Evolutionary conservation across 2,888 invertebrate species (phyloP), one percentile per base, ranked within the genome.

Genomic region (Chaitophorus viminalis): DNA sequence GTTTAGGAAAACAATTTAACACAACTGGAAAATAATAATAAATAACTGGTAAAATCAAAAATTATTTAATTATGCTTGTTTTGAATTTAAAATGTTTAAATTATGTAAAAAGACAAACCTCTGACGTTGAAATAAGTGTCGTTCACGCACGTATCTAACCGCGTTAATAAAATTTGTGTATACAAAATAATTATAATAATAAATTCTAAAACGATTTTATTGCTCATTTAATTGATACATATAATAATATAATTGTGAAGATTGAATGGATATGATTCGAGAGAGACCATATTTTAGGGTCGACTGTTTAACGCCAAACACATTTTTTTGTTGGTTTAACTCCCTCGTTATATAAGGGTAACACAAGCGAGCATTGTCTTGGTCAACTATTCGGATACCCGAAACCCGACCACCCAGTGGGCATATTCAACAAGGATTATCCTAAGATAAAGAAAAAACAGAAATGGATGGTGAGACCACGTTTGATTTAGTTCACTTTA

Each of bases 241-340:
- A n/a, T n/a, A n/a, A n/a, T n/a, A n/a, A n/a, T n/a, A n/a, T n/a
- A n/a, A n/a, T n/a, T n/a, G 46, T 46, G 46, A 46, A 46, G 14
- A 46, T 14, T 46, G 14, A 46, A 46, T 11, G 14, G 46, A 79
- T 65, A 79, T 65, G 36, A 79, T 29, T 65, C 29, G 29, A 65
- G 79, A 36, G 29, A 36, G 79, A 9, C n/a, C n/a, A 65, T 79
- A 79, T 79, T 79, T 79, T 65, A 79, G 39, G 39, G 65, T 79
- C 31, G 8, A 29, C 79, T 79, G 79, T 79, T 65, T 39, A 79
- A 65, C 39, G 11, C 36, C n/a, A 79, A 79, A 79, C 39, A 65
- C n/a, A 79, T 65, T 79, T 79, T 77, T 79, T 79, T 79, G n/a
- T 79, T 21, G 17, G 65, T 29, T 65, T 29, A 29, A 75, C 39